These are phyloP conservation scores for Parambassis ranga DNA, from an alignment of 2,797 vertebrate genomes.

Conservation along the genomic window DNA sequence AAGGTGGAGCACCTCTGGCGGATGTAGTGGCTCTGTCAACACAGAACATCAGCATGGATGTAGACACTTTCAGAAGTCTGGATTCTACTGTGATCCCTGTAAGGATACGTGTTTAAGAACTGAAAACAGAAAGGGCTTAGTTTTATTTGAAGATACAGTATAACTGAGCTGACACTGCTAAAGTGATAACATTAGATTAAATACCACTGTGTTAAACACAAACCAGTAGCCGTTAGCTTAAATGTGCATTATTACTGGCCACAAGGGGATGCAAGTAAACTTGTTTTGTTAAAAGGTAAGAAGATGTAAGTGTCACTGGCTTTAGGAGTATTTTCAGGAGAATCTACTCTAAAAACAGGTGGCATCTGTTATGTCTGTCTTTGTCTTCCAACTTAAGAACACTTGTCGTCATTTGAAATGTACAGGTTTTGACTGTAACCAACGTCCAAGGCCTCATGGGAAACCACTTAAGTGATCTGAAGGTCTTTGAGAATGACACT, in stretches of 20 bases:
- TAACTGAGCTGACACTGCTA: too few species aligned
- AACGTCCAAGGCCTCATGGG: slow-evolving; percentile 60
- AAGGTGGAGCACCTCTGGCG: slow-evolving; percentile 61
- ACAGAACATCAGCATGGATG: slow-evolving; percentile 61
- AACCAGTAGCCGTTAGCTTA: too few species aligned
- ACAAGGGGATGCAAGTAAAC: too few species aligned
- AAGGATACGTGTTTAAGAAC: slow-evolving; percentile 16
- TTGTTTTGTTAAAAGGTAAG: too few species aligned
- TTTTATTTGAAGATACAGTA: not conserved
- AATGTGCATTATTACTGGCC: too few species aligned
- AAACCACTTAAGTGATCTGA: slow-evolving; percentile 44
- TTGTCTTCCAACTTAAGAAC: not conserved
- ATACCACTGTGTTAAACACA: too few species aligned
- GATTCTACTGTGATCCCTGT: slow-evolving; percentile 51
- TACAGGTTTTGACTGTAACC: slow-evolving; percentile 58
- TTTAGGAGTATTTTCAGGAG: too few species aligned
- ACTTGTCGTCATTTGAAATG: not conserved
- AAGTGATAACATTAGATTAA: too few species aligned
- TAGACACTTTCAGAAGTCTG: slow-evolving; percentile 56
- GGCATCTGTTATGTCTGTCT: not conserved
- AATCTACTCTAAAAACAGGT: too few species aligned
- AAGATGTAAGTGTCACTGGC: too few species aligned
- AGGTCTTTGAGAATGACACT: slow-evolving; percentile 66
- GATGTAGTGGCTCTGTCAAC: slow-evolving; percentile 53
- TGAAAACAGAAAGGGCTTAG: not conserved